Conservation (phyloP, 1,140 invertebrate species). For the Brachionus sp. region DNA sequence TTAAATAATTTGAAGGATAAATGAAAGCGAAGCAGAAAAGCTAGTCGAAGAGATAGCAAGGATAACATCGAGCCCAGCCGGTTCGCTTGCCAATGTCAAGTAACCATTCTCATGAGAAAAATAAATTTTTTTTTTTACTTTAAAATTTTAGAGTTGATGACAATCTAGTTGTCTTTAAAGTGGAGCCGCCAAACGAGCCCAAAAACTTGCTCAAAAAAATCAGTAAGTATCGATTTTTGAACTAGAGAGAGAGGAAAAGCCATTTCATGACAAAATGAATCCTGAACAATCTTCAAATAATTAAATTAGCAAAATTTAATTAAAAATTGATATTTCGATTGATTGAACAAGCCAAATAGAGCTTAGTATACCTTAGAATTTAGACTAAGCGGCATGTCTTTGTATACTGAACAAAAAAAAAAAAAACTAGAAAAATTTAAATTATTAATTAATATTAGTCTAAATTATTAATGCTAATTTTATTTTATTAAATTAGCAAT, state of each 20-base stretch:
- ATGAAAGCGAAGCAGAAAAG: neutral
- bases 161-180: constrained; percentile 7
- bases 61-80: neutral
- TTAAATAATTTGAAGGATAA: too few relatives aligned
- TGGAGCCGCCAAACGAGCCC: neutral
- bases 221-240: neutral
- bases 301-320: neutral
- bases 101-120: too few relatives aligned
- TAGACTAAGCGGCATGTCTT: too few relatives aligned
- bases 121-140: too few relatives aligned
- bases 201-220: neutral
- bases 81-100: neutral
- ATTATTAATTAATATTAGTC: neutral
- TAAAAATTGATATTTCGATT: neutral
- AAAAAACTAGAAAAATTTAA: too few relatives aligned
- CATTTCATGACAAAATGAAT: neutral
- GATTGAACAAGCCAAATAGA: neutral
- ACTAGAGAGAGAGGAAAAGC: neutral
- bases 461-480: neutral
- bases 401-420: too few relatives aligned
- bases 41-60: neutral
- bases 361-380: neutral
- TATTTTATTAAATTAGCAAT: neutral
- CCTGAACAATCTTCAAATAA: neutral
- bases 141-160: neutral